Conservation (phyloP, 2,888 invertebrate genomes). For the Hoplodrina ambigua region DNA sequence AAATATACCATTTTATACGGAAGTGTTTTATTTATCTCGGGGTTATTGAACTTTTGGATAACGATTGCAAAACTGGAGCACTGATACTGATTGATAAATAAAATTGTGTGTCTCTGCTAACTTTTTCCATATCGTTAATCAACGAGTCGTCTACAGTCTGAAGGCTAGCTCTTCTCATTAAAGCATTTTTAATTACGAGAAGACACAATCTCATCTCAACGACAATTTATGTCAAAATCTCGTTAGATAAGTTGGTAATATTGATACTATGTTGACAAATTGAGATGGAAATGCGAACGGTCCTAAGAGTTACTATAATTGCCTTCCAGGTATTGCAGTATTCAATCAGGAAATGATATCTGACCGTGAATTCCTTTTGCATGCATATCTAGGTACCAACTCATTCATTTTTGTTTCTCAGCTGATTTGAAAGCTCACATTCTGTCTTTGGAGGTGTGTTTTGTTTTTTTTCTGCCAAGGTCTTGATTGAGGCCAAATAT, state of each 20-base stretch:
- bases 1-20: no score
- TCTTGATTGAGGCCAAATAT: not conserved
- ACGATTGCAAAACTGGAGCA: not conserved
- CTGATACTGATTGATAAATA: not conserved
- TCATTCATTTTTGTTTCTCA: not conserved
- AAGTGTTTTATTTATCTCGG: not conserved
- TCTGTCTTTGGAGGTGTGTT: not conserved
- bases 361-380: not conserved
- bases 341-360: not conserved
- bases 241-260: no score
- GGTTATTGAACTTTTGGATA: not conserved
- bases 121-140: not conserved
- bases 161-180: no score
- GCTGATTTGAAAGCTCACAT: not conserved
- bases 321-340: not conserved
- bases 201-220: no score
- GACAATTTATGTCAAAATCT: no score
- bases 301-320: no score
- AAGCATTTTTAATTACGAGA: no score
- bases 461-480: not conserved
- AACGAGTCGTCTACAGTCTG: no score
- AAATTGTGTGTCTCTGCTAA: not conserved
- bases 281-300: no score
- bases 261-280: no score
- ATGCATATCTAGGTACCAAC: not conserved